Evolutionary conservation across 2,797 vertebrate genomes (phyloP).

Genomic region (Allobates femoralis): DNA sequence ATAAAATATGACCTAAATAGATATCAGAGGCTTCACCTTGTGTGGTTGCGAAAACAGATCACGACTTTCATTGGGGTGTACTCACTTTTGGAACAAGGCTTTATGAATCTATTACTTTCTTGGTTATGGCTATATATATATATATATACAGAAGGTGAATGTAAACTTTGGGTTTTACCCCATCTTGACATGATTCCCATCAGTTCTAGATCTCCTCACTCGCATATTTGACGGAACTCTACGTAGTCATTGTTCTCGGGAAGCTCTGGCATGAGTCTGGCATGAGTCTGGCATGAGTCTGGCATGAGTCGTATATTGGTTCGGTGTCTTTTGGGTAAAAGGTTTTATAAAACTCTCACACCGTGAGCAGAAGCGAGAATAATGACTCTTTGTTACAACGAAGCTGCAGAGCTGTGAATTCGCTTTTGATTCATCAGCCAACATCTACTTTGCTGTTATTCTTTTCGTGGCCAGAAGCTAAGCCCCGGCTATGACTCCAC

Average conservation of each 20-base stretch:
- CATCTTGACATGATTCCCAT: too few species aligned
- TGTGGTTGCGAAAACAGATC: too few species aligned
- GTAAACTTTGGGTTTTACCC: too few species aligned
- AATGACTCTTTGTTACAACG: constrained; percentile 43
- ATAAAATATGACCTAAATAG: too few species aligned
- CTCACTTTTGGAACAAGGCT: too few species aligned
- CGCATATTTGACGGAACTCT: not conserved
- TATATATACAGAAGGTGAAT: too few species aligned
- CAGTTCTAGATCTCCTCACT: not conserved
- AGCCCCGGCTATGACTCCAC: constrained; percentile 39
- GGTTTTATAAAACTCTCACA: constrained; percentile 39
- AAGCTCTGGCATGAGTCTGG: not conserved
- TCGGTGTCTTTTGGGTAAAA: constrained; percentile 35
- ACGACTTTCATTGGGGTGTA: too few species aligned
- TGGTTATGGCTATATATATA: too few species aligned
- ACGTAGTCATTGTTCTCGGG: not conserved
- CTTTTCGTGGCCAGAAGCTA: constrained; percentile 38
- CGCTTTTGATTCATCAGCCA: constrained; percentile 25
- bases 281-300: not conserved
- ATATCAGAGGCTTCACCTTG: too few species aligned
- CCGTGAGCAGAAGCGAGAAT: constrained; percentile 6
- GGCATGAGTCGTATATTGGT: not conserved
- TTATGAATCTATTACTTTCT: too few species aligned
- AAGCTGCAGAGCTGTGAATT: constrained; percentile 30
- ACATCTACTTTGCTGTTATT: constrained; percentile 46